These are phyloP conservation scores for Pseudochirops cupreus DNA, from an alignment of 2,797 vertebrate species.

Conservation along the genomic window DNA sequence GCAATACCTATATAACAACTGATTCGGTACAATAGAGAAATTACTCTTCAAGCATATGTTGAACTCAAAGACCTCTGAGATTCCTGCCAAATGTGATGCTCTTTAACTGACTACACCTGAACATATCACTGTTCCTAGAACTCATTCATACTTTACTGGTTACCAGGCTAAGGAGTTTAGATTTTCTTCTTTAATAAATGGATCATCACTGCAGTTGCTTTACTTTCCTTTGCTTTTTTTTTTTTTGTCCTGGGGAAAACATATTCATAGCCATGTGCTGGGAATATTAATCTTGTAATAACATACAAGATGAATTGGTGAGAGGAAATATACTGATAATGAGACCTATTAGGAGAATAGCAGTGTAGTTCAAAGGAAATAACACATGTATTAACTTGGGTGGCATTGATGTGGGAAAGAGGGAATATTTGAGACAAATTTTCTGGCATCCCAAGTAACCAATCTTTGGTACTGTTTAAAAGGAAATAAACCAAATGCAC, in stretches of 20 bases:
- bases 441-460: not conserved
- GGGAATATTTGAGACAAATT: not conserved
- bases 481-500: too few relatives aligned
- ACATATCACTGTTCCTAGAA: not conserved
- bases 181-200: not conserved
- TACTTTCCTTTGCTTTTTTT: too few relatives aligned
- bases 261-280: not conserved
- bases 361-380: not conserved
- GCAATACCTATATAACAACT: not conserved
- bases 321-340: not conserved
- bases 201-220: not conserved
- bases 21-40: not conserved
- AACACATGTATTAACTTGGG: not conserved
- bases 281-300: not conserved
- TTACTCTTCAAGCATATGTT: not conserved
- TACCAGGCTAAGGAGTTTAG: not conserved
- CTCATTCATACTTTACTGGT: not conserved
- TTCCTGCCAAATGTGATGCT: not conserved
- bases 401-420: not conserved
- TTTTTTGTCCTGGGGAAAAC: not conserved
- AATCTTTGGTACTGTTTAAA: not conserved
- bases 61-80: not conserved
- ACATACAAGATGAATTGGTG: not conserved
- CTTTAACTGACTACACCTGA: not conserved
- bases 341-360: not conserved